phyloP scores from a whole-genome alignment of 2,797 vertebrate species.

The Agapornis canus region DNA sequence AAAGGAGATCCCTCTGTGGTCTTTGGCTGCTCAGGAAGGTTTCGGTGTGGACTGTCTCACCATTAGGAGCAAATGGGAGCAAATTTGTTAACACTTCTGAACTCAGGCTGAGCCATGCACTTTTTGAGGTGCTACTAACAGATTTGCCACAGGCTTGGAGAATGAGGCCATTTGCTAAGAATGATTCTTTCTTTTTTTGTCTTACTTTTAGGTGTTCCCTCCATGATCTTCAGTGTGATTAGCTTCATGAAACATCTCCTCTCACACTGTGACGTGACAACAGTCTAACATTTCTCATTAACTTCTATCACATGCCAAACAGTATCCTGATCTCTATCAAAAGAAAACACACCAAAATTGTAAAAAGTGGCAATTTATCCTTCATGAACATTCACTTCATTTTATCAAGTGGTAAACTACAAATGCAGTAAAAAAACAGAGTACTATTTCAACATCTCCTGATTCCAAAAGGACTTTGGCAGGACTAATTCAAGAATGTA shows the following conservation, averaged over 20 bases:
- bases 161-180: not conserved
- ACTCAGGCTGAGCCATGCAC: not conserved
- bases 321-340: not conserved
- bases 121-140: not conserved
- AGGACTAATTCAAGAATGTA: not conserved
- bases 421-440: not conserved
- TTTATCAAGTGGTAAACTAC: not conserved
- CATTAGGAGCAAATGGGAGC: not conserved
- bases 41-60: not conserved
- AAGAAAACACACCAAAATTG: not conserved
- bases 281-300: not conserved
- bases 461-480: not conserved
- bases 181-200: not conserved
- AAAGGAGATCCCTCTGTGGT: not conserved
- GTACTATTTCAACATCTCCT: not conserved
- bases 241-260: not conserved
- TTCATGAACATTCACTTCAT: not conserved
- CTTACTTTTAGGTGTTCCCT: not conserved
- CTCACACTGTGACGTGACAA: not conserved
- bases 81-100: not conserved
- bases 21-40: not conserved
- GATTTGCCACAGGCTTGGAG: not conserved
- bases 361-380: not conserved
- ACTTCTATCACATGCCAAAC: not conserved
- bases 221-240: not conserved